phyloP scores from a whole-genome alignment of 2,888 invertebrate species.

The Toxonevra muliebris region DNA sequence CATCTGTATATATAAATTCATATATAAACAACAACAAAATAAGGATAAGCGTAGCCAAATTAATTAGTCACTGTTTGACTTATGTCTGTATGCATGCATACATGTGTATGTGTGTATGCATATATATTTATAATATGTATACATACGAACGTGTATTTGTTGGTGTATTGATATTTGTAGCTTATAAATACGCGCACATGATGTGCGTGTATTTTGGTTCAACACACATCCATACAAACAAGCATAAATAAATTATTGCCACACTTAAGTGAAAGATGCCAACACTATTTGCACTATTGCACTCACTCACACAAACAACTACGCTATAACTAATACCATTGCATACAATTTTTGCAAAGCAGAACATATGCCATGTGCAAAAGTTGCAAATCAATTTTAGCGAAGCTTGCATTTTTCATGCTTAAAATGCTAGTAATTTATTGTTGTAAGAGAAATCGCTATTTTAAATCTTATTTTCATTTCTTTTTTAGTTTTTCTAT shows the following conservation, averaged over 20 bases:
- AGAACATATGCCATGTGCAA: no score
- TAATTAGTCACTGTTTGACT: conserved; percentile 47
- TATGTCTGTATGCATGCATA: conserved; percentile 2
- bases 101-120: conserved; percentile 1
- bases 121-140: not conserved
- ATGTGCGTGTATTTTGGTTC: no score
- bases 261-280: conserved; percentile 37
- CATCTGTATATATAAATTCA: not conserved
- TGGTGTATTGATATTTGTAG: no score
- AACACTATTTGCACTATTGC: conserved; percentile 24
- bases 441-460: no score
- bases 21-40: not conserved
- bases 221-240: conserved; percentile 5
- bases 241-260: conserved; percentile 47
- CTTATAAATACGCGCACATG: no score
- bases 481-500: no score
- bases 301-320: conserved; percentile 8
- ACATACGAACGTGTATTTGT: conserved; percentile 18
- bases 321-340: no score
- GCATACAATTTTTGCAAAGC: no score
- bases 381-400: no score
- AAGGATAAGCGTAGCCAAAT: conserved; percentile 53
- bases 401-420: no score
- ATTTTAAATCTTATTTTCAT: no score
- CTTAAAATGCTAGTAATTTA: no score